These are phyloP conservation scores for Nesometra sesokonis DNA, from an alignment of 35 echinoderm and acorn worm species.

Conservation along the genomic window DNA sequence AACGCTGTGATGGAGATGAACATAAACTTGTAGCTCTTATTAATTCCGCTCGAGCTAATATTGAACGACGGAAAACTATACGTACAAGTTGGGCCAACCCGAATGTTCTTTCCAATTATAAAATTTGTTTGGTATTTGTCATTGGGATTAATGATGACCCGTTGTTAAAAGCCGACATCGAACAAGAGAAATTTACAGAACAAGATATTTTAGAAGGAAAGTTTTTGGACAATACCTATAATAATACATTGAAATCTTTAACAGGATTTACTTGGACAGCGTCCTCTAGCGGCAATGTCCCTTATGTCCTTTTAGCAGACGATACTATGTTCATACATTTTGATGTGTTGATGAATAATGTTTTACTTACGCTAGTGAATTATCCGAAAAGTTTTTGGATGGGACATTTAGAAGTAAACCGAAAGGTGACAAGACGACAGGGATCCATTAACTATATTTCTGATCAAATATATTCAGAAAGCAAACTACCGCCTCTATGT, in stretches of 20 bases:
- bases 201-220: slow-evolving; percentile 76
- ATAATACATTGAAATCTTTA: slow-evolving; percentile 49
- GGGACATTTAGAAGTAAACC: not conserved
- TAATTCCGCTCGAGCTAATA: slow-evolving; percentile 25
- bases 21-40: slow-evolving; percentile 42
- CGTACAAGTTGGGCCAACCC: slow-evolving; percentile 75
- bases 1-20: not conserved
- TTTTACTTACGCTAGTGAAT: not conserved
- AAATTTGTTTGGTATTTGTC: slow-evolving; percentile 60
- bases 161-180: slow-evolving; percentile 18
- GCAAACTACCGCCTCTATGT: not conserved
- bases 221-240: slow-evolving; percentile 48
- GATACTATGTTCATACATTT: slow-evolving; percentile 69
- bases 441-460: not conserved
- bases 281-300: slow-evolving; percentile 17
- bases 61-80: slow-evolving; percentile 57
- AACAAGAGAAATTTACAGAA: slow-evolving; percentile 62
- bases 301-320: slow-evolving; percentile 61
- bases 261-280: slow-evolving; percentile 48
- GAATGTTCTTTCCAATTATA: slow-evolving; percentile 29
- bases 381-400: not conserved
- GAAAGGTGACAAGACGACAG: not conserved
- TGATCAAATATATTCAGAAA: not conserved
- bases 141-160: slow-evolving; percentile 40
- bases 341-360: slow-evolving; percentile 23